Percentiles rank a stretch among this genome's conserved stretches.
Conservation (phyloP, 2,113 vertebrate genomes). For the Nannospalax galili region DNA sequence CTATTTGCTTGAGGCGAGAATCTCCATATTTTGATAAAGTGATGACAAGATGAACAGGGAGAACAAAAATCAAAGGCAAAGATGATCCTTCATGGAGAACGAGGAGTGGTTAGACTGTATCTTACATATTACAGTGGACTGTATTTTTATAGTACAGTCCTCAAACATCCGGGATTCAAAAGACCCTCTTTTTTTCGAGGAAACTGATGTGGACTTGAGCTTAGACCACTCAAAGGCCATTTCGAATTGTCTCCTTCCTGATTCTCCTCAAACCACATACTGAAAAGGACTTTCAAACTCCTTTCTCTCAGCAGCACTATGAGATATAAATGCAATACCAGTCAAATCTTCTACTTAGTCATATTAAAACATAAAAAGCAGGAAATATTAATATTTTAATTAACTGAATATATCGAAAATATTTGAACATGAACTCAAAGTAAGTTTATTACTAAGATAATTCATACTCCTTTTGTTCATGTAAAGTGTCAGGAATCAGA, state of each 20-base stretch:
- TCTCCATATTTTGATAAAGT: slow-evolving; percentile 63
- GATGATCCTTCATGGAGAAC: slow-evolving; percentile 40
- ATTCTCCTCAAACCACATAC: slow-evolving; percentile 5
- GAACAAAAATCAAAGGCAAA: slow-evolving; percentile 53
- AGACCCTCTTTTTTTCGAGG: background rate
- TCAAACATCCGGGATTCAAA: slow-evolving; percentile 50
- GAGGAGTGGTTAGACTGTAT: background rate
- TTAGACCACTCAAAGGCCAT: slow-evolving; percentile 19
- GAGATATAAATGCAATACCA: background rate
- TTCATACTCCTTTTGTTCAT: background rate
- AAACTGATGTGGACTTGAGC: slow-evolving; percentile 47
- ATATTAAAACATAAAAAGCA: background rate
- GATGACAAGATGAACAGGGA: slow-evolving; percentile 59
- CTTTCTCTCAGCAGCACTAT: background rate
- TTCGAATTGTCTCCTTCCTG: slow-evolving; percentile 35
- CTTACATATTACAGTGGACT: slow-evolving; percentile 37
- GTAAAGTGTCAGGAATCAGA: background rate
- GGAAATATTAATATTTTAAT: slow-evolving; percentile 9
- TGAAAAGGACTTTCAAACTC: background rate
- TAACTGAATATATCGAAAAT: slow-evolving; percentile 27
- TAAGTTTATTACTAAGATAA: slow-evolving; percentile 3
- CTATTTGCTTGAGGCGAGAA: slow-evolving; percentile 43
- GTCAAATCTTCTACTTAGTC: slow-evolving; percentile 35
- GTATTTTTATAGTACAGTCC: slow-evolving; percentile 50
- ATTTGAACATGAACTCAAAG: slow-evolving; percentile 16